A percentile compares a stretch with the other conserved stretches of the same genome.
These are phyloP conservation scores for Pachydiplax longipennis DNA, from an alignment of 2,888 invertebrate genomes.

Conservation along the genomic window DNA sequence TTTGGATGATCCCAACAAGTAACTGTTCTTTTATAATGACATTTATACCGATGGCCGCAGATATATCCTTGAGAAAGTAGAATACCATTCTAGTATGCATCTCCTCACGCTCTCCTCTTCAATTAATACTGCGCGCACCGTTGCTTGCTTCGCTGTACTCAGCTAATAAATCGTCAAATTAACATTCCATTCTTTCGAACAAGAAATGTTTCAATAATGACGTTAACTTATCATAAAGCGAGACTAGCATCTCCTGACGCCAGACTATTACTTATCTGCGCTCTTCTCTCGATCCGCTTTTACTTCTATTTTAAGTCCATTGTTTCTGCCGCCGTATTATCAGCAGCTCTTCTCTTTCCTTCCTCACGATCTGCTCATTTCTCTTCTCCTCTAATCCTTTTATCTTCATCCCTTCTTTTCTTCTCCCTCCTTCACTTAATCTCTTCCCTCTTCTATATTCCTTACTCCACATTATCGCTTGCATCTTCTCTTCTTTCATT, in stretches of 20 bases:
- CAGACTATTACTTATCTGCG: background rate
- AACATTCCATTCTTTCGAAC: background rate
- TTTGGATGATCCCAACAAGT: too few relatives aligned
- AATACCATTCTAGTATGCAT: background rate
- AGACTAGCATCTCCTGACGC: background rate
- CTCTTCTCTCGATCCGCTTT: background rate
- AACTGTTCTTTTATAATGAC: too few relatives aligned
- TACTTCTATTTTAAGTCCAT: background rate
- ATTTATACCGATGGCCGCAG: too few relatives aligned
- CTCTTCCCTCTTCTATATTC: background rate
- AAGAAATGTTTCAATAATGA: background rate
- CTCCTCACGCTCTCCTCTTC: background rate
- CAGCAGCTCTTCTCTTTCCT: background rate
- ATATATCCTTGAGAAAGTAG: too few relatives aligned
- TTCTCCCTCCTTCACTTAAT: background rate
- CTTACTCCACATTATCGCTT: background rate
- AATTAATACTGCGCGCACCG: background rate
- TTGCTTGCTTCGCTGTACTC: background rate
- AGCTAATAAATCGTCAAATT: background rate
- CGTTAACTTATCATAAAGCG: background rate
- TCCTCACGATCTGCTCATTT: background rate
- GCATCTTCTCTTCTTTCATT: background rate
- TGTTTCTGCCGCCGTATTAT: background rate
- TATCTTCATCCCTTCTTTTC: background rate
- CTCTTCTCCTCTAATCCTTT: background rate